phyloP scores from a whole-genome alignment of 1,140 invertebrate species.

The Drosophila elegans region DNA sequence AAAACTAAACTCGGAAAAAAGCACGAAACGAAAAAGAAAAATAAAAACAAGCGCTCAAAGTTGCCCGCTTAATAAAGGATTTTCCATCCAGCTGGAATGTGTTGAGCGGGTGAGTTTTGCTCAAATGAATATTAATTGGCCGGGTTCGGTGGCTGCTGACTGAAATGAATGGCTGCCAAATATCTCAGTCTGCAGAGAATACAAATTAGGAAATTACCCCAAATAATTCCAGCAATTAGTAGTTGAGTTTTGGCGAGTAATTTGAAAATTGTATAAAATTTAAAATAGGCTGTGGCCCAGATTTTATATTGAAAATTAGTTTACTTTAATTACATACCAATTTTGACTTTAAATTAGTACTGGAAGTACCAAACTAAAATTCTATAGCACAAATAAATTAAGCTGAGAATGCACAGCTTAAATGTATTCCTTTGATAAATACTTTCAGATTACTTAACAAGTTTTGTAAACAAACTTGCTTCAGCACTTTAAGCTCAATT shows the following conservation, averaged over 20 bases:
- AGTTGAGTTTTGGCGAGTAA: conserved; percentile 18
- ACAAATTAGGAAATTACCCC: conserved; percentile 40
- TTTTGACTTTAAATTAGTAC: too few species aligned
- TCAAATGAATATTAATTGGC: conserved; percentile 52
- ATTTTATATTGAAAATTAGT: not conserved
- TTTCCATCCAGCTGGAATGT: conserved; percentile 24
- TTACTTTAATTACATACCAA: too few species aligned
- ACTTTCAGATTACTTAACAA: not conserved
- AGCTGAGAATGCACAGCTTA: not conserved
- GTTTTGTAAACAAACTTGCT: not conserved
- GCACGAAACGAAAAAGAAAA: conserved; percentile 26
- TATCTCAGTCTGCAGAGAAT: conserved; percentile 27
- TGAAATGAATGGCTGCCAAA: conserved; percentile 29
- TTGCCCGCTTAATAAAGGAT: conserved; percentile 48
- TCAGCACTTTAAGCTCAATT: not conserved
- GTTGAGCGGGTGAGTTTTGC: conserved; percentile 36
- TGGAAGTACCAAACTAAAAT: too few species aligned
- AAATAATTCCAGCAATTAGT: conserved; percentile 38
- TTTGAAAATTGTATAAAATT: conserved; percentile 6
- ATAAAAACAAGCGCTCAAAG: conserved; percentile 45
- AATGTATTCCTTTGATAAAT: not conserved
- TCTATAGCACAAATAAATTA: not conserved
- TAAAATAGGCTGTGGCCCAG: not conserved
- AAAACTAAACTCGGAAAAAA: conserved; percentile 30
- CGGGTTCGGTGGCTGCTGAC: conserved; percentile 3